Evolutionary conservation across 2,888 invertebrate species (phyloP), one percentile per base, ranked within the genome.

Genomic region (Phorcus lineatus): DNA sequence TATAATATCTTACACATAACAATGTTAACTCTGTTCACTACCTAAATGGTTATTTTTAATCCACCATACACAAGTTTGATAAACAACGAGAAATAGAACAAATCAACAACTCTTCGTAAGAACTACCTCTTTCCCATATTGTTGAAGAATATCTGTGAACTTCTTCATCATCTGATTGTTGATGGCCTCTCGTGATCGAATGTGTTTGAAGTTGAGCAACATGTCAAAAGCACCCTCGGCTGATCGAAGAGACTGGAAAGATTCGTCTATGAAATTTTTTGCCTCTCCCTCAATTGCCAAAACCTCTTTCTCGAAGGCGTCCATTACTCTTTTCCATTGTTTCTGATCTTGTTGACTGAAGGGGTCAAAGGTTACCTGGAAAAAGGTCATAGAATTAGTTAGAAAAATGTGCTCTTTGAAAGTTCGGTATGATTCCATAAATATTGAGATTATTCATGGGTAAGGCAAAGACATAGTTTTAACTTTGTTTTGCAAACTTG

Each of bases 251-350:
- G 95, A 95, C 80, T 95, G 95, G 90, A 98, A 98, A 84, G 97
- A 96, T 89, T 96, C 95, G 91, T 97, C 97, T 82, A 98, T 97
- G 88, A 97, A 97, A 83, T 94, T 95, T 90, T 96, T 96, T 0
- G 97, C 97, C 89, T 97, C 97, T 2, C 95, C 95, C 91, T 98
- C 98, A 47, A 98, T 94, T 83, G 94, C 94, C 22, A 87, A 84
- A 2, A 97, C 96, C 90, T 97, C 96, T 28, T 94, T 95, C 93
- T 96, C 95, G 91, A 98, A 97, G 84, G 95, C 95, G 0, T 94
- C 95, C 94, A 97, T 95, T 0, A 97, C 95, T 0, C 96, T 96
- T 83, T 96, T 96, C 98, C 98, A 98, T 90, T 96, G 96, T 90
- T 96, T 96, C 90, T 95, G 96, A 87, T 96, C 96, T 82, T 95